These are phyloP conservation scores for Anthonomus grandis DNA, from an alignment of 1,140 invertebrate species.

Conservation along the genomic window DNA sequence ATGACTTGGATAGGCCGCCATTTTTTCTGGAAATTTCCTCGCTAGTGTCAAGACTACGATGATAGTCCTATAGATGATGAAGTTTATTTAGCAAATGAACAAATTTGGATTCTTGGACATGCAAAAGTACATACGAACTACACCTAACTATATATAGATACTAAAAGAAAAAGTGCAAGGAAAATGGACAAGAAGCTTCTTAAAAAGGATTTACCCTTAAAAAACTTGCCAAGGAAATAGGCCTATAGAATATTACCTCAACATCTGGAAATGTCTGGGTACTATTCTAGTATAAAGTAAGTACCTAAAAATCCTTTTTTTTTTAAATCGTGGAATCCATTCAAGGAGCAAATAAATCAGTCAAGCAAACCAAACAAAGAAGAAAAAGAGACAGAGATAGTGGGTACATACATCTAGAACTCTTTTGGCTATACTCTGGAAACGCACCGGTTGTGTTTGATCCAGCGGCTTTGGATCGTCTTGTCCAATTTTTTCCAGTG, in stretches of 20 bases:
- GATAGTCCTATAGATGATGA: conserved; percentile 64
- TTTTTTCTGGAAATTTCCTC: conserved; percentile 67
- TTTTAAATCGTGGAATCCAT: neutral
- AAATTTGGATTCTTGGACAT: no score
- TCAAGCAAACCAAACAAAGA: neutral
- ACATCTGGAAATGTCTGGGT: no score
- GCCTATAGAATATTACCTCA: no score
- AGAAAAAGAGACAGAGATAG: conserved; percentile 28
- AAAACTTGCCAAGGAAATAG: no score
- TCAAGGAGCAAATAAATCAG: neutral
- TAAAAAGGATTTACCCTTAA: no score
- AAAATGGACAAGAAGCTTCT: no score
- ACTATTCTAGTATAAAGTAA: no score
- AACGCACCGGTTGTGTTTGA: conserved; percentile 52
- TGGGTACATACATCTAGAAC: conserved; percentile 45
- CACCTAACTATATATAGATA: no score
- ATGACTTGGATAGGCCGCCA: conserved; percentile 61
- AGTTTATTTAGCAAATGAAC: neutral
- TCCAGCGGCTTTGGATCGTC: conserved; percentile 62
- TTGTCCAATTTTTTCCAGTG: conserved; percentile 82
- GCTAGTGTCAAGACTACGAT: conserved; percentile 73
- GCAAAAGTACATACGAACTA: no score
- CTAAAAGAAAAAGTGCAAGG: no score
- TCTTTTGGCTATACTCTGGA: conserved; percentile 33
- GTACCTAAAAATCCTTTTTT: neutral